Percentiles rank a stretch among this genome's conserved stretches.
Evolutionary conservation across 2,113 vertebrate species (phyloP).

Genomic region (Scopus umbretta): DNA sequence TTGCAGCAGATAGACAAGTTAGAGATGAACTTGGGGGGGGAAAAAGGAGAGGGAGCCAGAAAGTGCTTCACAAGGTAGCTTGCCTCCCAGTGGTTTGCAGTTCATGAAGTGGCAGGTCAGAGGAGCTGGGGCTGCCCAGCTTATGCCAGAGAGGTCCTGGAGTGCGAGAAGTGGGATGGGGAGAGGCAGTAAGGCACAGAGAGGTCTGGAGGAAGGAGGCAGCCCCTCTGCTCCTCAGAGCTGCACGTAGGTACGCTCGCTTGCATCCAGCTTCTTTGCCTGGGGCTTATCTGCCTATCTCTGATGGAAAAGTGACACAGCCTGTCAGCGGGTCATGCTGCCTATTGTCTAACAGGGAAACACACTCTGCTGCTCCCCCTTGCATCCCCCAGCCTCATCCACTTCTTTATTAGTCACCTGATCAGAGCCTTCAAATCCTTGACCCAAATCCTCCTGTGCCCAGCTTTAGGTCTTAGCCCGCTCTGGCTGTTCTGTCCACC

Average conservation of each 20-base stretch:
- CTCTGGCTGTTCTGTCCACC: constrained; percentile 55
- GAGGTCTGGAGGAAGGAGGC: neutral
- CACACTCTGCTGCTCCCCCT: neutral
- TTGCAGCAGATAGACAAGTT: neutral
- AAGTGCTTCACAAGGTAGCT: neutral
- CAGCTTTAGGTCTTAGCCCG: constrained; percentile 26
- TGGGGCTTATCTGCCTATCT: neutral
- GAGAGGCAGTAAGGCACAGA: neutral
- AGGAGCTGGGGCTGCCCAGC: neutral
- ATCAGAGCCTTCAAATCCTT: constrained; percentile 5
- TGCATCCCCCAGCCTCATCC: neutral
- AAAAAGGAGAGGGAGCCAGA: neutral
- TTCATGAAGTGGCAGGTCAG: neutral
- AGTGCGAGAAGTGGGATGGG: neutral
- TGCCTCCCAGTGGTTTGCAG: neutral
- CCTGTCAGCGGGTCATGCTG: neutral
- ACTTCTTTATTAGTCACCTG: neutral
- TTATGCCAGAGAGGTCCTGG: neutral
- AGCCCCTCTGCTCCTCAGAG: neutral
- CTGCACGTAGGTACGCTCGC: neutral
- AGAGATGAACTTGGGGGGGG: neutral
- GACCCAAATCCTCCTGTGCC: constrained; percentile 48
- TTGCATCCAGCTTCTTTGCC: neutral
- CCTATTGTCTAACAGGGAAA: neutral
- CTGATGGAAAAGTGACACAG: neutral